A percentile compares a stretch with the other conserved stretches of the same genome.
Evolutionary conservation across 2,888 invertebrate species (phyloP).

Genomic region (Sminthurinus aureus): DNA sequence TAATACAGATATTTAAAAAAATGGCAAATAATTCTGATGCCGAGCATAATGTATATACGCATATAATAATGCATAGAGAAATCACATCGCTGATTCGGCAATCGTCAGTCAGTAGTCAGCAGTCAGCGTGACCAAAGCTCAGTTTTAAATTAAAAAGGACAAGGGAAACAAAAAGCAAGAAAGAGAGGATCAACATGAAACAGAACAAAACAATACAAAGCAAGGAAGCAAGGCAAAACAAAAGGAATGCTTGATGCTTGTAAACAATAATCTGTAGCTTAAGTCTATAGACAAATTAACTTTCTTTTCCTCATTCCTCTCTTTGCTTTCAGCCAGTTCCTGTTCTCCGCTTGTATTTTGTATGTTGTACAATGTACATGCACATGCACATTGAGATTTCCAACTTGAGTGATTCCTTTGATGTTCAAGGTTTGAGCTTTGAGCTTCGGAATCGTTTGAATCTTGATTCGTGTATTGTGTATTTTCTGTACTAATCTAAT

Average conservation of each 20-base stretch:
- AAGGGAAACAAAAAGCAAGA: background rate
- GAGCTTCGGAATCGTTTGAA: too few relatives aligned
- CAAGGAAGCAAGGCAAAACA: too few relatives aligned
- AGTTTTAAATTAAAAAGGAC: constrained; percentile 14
- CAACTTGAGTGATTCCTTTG: background rate
- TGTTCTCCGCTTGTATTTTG: background rate
- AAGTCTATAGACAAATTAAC: constrained; percentile 2
- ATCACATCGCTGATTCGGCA: background rate
- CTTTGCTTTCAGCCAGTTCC: background rate
- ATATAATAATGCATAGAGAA: background rate
- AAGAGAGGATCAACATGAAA: too few relatives aligned
- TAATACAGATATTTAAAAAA: too few relatives aligned
- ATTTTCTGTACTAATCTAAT: too few relatives aligned
- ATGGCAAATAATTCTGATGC: too few relatives aligned
- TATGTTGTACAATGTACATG: background rate
- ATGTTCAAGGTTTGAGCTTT: background rate
- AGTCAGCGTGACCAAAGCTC: constrained; percentile 9
- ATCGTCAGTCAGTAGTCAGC: too few relatives aligned
- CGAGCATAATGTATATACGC: too few relatives aligned
- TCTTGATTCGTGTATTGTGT: too few relatives aligned
- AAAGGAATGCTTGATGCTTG: background rate
- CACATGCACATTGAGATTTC: background rate
- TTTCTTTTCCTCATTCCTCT: constrained; percentile 16
- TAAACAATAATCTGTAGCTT: too few relatives aligned
- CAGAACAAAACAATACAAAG: background rate